Base-by-base conservation (phyloP, 2,888 invertebrate species). In the Busseola fusca region DNA sequence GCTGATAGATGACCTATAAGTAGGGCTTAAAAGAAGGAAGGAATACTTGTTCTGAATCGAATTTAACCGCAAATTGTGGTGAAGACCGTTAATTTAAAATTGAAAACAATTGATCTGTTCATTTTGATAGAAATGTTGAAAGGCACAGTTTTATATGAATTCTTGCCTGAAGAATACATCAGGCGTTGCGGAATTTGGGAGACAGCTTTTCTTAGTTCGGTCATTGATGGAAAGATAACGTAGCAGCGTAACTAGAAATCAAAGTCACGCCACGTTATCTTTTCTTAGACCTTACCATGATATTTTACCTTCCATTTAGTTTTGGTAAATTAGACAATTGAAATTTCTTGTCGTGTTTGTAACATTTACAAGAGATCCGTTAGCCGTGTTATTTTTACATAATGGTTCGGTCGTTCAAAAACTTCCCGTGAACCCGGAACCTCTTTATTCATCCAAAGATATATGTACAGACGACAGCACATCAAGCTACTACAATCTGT, bases 31-130 rank as follows among this genome's bases (percentile, higher is more conserved):
- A 45, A 54, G 12, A 63, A 54, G 42, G 54, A 7, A 67, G 18
- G 25, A 3, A 42, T 54, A 59, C 30, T 25, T 59, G 62, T 58
- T n/a, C 16, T 37, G 0, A 65, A 58, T 18, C 4, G 25, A 25
- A 12, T 71, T 21, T 58, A 42, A 68, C 80, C 67, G 64, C 71
- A 71, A 71, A 54, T 60, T 64, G 67, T 54, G 57, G 42, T n/a
- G 1, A 30, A 45, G 27, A 78, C 66, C 74, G 70, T 79, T 79
- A n/a, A 48, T 37, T 74, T 70, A 48, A 74, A 52, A 78, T 78
- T 52, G 64, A 59, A 74, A 78, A 69, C 34, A 62, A 66, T 25
- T 3, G 30, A 50, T 42, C n/a, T 6, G 25, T 0, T n/a, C 21
- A 16, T 57, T 14, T 21, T 21, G 21, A 65, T 34, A 27, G 9